phyloP scores from a whole-genome alignment of 2,888 invertebrate species.

The Acrocyrtus sp. region DNA sequence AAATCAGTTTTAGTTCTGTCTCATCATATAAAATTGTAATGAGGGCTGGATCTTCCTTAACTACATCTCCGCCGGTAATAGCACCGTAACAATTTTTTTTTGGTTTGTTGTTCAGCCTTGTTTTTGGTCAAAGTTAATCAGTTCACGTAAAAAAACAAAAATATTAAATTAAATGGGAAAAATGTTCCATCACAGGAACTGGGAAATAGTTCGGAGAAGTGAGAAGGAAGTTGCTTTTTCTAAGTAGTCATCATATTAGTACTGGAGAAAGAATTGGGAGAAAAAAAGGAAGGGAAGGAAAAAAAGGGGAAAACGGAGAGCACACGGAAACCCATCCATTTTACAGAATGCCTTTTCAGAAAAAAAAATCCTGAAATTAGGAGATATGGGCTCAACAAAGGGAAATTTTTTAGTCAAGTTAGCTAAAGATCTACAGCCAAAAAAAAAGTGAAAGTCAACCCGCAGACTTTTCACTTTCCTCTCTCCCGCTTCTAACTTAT shows the following conservation, averaged over 20 bases:
- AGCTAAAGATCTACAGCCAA: neutral
- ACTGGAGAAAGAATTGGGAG: slow-evolving; percentile 20
- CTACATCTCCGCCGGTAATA: no score
- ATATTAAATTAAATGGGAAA: slow-evolving; percentile 47
- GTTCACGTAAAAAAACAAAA: slow-evolving; percentile 25
- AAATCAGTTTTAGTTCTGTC: slow-evolving; percentile 22
- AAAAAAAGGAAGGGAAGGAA: slow-evolving; percentile 1
- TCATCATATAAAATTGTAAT: no score
- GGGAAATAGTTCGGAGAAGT: neutral
- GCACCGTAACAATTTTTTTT: no score
- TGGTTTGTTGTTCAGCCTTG: no score
- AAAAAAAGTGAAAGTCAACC: neutral
- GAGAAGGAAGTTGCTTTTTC: neutral
- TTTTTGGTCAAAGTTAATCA: slow-evolving; percentile 42
- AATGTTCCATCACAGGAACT: no score
- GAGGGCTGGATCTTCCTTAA: no score
- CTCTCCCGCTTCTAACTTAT: neutral
- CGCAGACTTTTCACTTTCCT: neutral
- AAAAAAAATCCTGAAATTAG: neutral
- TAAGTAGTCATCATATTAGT: slow-evolving; percentile 19
- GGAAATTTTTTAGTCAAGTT: neutral
- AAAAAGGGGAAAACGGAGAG: neutral
- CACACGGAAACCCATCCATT: neutral
- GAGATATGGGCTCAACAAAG: neutral
- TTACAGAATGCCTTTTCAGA: neutral